Evolutionary conservation across 2,113 vertebrate species (phyloP), one percentile per base, ranked within the genome.

Genomic region (Struthidea cinerea): DNA sequence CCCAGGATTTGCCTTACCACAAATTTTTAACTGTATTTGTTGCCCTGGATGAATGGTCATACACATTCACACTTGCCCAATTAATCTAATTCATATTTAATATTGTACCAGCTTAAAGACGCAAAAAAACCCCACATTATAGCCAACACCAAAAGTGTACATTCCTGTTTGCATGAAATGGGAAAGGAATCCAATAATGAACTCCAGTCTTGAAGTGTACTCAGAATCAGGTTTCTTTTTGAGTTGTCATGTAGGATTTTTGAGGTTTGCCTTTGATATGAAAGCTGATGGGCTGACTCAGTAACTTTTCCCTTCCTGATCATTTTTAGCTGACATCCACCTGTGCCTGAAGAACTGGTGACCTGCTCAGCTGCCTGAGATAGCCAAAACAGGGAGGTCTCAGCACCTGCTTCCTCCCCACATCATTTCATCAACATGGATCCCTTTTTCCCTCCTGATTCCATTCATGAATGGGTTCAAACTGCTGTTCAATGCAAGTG

Each of bases 331-430:
- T 70, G 50, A 35, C 20, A 27, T 78, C 20, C 44, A 32, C 11
- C 4, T 21, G 9, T 52, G 23, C 30, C 57, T 73, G 49, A 60
- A 55, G 39, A 70, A 15, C 46, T 37, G n/a, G 10, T 33, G 57
- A 59, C 60, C 7, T 47, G 23, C 27, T 76, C 50, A 50, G 33
- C 13, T 1, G 1, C 16, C 37, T 61, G 46, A 42, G 74, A 46
- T 11, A 57, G 22, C n/a, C 42, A 84, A 47, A 20, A 10, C 14
- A 41, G 30, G 30, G 39, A 74, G 17, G 10, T 60, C 21, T 78
- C 1, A 2, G 33, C 1, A 7, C 33, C 46, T 28, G 2, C 42
- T 89, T 89, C 42, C 11, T 79, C 17, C 10, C 10, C 2, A 0
- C 64, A 18, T 39, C 3, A 15, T 49, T 74, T 91, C 26, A 79